These are phyloP conservation scores for Mormyrops boulengeri DNA, from an alignment of 2,797 vertebrate species.

Conservation along the genomic window DNA sequence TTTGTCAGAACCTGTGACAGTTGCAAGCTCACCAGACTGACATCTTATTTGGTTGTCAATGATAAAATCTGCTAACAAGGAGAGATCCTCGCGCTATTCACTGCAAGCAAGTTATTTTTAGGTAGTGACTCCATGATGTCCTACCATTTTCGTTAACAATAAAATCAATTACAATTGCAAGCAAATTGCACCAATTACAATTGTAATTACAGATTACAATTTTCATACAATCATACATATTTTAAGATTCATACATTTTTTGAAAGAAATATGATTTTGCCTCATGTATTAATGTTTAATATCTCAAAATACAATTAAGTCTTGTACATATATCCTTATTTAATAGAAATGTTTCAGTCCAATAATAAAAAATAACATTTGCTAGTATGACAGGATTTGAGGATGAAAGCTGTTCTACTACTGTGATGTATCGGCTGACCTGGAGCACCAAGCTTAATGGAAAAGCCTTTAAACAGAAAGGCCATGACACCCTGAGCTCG, in stretches of 20 bases:
- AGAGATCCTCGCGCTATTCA: neutral
- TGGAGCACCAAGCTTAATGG: neutral
- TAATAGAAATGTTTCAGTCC: neutral
- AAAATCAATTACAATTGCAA: neutral
- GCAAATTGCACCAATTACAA: neutral
- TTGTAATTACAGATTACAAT: neutral
- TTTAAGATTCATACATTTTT: neutral
- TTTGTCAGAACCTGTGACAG: neutral
- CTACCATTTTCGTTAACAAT: neutral
- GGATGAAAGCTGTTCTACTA: neutral
- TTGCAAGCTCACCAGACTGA: neutral
- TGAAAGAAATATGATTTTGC: neutral
- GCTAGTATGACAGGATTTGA: neutral
- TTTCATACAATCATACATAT: neutral
- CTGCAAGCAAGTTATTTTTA: neutral
- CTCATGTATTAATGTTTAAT: neutral
- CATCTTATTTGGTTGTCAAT: neutral
- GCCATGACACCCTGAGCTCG: neutral
- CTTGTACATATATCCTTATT: neutral
- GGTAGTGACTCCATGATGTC: neutral
- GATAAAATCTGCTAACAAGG: neutral
- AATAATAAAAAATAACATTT: neutral
- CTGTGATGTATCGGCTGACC: neutral
- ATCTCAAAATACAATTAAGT: neutral
- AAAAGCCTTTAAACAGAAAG: slow-evolving; percentile 9